A percentile compares a stretch with the other conserved stretches of the same genome.
Evolutionary conservation across 2,113 vertebrate genomes (phyloP).

Genomic region (Nesogale talazaci): DNA sequence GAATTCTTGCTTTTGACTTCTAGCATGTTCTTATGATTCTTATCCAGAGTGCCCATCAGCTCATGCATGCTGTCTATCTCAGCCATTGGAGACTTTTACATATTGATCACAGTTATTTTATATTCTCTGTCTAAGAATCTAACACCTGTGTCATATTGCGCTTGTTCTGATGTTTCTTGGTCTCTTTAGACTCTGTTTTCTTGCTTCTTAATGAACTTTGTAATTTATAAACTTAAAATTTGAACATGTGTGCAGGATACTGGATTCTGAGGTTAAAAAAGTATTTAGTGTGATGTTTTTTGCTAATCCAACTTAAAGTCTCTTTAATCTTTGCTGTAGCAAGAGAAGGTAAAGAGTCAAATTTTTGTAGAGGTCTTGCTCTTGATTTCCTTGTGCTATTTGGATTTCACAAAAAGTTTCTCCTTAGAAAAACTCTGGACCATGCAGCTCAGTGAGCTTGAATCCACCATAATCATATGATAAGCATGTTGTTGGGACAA

Average conservation of each 20-base stretch:
- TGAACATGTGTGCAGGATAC: no score
- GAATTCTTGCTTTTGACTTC: background rate
- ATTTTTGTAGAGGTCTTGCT: no score
- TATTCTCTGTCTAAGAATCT: background rate
- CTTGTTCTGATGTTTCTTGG: background rate
- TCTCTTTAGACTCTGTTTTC: no score
- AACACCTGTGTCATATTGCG: background rate
- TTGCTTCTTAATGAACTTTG: no score
- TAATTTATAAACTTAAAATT: no score
- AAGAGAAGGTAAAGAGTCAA: no score
- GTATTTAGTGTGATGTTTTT: no score
- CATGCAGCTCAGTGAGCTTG: background rate
- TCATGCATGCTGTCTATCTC: slow-evolving; percentile 19
- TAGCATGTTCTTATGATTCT: background rate
- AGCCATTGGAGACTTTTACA: background rate
- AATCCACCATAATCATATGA: background rate
- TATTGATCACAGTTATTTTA: background rate
- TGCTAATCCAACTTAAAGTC: no score
- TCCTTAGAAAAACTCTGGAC: background rate
- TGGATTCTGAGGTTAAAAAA: no score
- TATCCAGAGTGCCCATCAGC: background rate
- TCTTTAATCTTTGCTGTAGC: no score
- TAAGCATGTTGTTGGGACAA: background rate
- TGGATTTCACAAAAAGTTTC: background rate
- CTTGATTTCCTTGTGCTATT: background rate